A percentile compares a stretch with the other conserved stretches of the same genome.
Conservation (phyloP, 2,113 vertebrate species). For the Arizona elegans region DNA sequence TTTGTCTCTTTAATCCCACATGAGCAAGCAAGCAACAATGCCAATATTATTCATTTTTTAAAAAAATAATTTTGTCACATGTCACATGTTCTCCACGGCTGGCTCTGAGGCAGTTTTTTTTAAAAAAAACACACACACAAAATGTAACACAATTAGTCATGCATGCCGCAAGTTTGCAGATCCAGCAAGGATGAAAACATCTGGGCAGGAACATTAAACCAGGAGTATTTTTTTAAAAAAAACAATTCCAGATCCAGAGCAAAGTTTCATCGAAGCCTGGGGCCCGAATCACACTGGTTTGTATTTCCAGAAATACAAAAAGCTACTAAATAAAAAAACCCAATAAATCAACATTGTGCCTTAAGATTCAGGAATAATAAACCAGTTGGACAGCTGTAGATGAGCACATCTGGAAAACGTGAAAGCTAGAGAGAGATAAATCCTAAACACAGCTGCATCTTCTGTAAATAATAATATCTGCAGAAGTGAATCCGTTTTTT, state of each 20-base stretch:
- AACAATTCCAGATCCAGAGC: not conserved
- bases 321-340: not conserved
- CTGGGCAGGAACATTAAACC: not conserved
- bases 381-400: not conserved
- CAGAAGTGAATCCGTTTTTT: not conserved
- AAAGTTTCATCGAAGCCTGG: not conserved
- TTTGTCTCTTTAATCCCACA: not conserved
- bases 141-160: not conserved
- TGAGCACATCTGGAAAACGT: not conserved
- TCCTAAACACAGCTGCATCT: not conserved
- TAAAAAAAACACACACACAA: not conserved
- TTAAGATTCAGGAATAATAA: not conserved
- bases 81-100: not conserved
- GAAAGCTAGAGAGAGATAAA: not conserved
- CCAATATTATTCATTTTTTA: not conserved
- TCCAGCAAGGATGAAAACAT: not conserved
- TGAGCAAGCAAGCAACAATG: not conserved
- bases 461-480: not conserved
- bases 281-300: not conserved
- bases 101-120: not conserved
- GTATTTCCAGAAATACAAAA: not conserved
- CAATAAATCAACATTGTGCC: not conserved
- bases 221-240: not conserved
- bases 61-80: not conserved
- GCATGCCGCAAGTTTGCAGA: not conserved